phyloP scores from a whole-genome alignment of 2,113 vertebrate species.

The Lethenteron reissneri region DNA sequence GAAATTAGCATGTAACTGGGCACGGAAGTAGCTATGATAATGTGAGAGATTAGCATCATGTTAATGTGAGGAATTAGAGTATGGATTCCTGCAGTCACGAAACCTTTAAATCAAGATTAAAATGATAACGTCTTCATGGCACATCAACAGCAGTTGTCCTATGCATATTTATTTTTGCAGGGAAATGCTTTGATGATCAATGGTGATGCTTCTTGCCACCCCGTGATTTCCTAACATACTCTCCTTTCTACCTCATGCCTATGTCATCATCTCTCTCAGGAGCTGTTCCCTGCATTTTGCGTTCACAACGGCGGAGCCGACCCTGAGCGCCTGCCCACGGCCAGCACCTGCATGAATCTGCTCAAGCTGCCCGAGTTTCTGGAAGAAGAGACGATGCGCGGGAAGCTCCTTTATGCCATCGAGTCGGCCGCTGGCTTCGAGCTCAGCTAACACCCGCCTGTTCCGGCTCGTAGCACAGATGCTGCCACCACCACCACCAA shows the following conservation, averaged over 20 bases:
- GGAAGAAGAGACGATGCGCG: constrained; percentile 61
- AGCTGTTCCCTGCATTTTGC: constrained; percentile 90
- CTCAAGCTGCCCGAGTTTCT: constrained; percentile 90
- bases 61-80: too few species aligned
- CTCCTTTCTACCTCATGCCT: too few species aligned
- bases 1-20: too few species aligned
- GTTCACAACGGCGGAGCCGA: constrained; percentile 85
- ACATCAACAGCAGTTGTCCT: constrained; percentile 5
- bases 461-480: too few species aligned
- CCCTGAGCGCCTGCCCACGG: constrained; percentile 73
- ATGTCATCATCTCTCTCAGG: constrained; percentile 26
- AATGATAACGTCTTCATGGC: constrained; percentile 13
- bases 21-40: too few species aligned
- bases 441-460: constrained; percentile 45
- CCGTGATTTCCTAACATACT: too few species aligned
- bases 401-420: constrained; percentile 85
- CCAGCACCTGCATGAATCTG: constrained; percentile 99
- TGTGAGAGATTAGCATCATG: too few species aligned
- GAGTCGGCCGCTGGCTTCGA: constrained; percentile 93
- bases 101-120: constrained; percentile 7
- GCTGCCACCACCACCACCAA: too few species aligned
- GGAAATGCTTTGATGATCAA: too few species aligned
- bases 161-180: too few species aligned
- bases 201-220: too few species aligned
- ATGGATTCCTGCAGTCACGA: constrained; percentile 10